These are phyloP conservation scores for Gobio gobio DNA, from an alignment of 2,113 vertebrate species.

Conservation along the genomic window DNA sequence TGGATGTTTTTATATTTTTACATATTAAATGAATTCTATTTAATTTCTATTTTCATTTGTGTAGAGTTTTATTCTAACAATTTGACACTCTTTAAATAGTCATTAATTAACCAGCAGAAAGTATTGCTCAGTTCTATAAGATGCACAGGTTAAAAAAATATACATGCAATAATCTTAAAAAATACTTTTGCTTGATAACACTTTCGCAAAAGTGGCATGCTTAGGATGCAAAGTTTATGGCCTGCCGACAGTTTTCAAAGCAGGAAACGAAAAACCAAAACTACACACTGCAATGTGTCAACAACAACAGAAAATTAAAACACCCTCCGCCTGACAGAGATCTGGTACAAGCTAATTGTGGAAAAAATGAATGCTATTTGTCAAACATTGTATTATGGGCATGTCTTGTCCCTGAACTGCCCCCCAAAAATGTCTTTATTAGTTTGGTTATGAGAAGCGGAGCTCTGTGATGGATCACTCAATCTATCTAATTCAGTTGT, in stretches of 20 bases:
- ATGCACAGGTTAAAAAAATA: background rate
- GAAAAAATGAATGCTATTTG: constrained; percentile 49
- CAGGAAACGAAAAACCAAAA: background rate
- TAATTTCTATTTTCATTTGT: too few species aligned
- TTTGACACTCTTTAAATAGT: too few species aligned
- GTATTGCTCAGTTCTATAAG: background rate
- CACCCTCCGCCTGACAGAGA: background rate
- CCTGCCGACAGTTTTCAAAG: background rate
- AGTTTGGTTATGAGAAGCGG: constrained; percentile 63
- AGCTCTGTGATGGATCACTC: constrained; percentile 71
- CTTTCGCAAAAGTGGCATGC: background rate
- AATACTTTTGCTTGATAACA: background rate
- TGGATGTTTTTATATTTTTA: too few species aligned
- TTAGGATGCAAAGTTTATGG: background rate
- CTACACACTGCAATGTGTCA: background rate
- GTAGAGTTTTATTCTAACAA: too few species aligned
- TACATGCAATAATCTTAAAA: background rate
- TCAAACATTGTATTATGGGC: constrained; percentile 49
- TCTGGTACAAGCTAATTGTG: constrained; percentile 35
- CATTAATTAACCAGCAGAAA: too few species aligned
- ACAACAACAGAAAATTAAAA: constrained; percentile 23
- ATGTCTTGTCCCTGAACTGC: constrained; percentile 53
- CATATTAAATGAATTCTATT: too few species aligned
- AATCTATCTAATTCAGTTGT: constrained; percentile 69
- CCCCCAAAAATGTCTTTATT: constrained; percentile 60